Evolutionary conservation across 2,888 invertebrate genomes (phyloP), one percentile per base, ranked within the genome.

Genomic region (Argyresthia albistria): DNA sequence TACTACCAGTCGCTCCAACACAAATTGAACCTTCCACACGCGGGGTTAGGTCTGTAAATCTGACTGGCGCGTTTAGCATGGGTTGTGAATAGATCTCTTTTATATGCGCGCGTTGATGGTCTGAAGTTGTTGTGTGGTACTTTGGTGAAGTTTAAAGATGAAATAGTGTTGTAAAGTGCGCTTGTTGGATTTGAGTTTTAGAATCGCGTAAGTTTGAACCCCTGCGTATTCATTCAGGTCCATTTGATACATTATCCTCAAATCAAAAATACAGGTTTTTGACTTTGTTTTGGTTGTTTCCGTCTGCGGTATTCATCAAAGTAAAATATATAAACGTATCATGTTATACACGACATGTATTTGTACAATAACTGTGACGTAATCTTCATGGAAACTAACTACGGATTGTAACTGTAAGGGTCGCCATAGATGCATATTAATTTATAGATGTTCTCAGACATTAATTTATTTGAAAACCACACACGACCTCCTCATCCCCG

Each of bases 11-110:
- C 47, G 37, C 48, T 43, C 45, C 66, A 55, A 50, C 57, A 59
- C 39, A 69, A 58, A 60, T 49, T 62, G 53, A 48, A 55, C 67
- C 59, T 54, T 70, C 66, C 61, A 56, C 48, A 55, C 46, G 50
- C 52, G 12, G n/a, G 10, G 15, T 56, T 58, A 60, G 53, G 59
- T 54, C 53, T 50, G 15, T 54, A 51, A 8, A 12, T 39, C 15
- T 37, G 37, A 15, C 15, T 25, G 25, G 3, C 25, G 25, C 47
- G 47, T 48, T 48, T 48, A 36, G 50, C 54, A 52, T 53, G 53
- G 56, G 43, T 39, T 47, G 39, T 25, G 46, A 46, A 47, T 47
- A 46, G 46, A 46, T 46, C 37, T 37, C 48, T 35, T 47, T 42
- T 47, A 50, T 50, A 50, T 16, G 12, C 42, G 47, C 47, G 52